Evolutionary conservation across 2,888 invertebrate genomes (phyloP).

Genomic region (Nomada ruficornis): DNA sequence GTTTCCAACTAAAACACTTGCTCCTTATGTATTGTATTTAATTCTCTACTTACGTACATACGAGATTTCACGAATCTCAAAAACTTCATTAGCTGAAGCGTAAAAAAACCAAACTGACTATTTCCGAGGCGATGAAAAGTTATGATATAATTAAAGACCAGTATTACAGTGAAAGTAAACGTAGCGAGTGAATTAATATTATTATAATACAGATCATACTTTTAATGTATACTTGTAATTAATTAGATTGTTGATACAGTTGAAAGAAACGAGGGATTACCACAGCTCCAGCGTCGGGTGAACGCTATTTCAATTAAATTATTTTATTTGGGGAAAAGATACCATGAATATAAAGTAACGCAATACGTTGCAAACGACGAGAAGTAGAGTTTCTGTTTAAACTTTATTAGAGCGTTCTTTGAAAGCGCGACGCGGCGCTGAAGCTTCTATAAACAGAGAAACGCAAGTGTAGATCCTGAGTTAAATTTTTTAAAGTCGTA

Average conservation of each 20-base stretch:
- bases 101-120: no score
- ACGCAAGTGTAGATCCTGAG: not conserved
- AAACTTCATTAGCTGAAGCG: no score
- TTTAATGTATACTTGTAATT: not conserved
- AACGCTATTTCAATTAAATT: not conserved
- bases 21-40: no score
- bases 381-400: not conserved
- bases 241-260: not conserved
- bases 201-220: no score
- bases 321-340: not conserved
- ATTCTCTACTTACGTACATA: no score
- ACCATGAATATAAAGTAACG: not conserved
- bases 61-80: no score
- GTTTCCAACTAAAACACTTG: no score
- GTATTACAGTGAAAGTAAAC: no score
- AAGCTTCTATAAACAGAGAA: not conserved
- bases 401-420: not conserved
- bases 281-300: not conserved
- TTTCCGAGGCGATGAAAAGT: no score
- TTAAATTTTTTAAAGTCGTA: conserved; percentile 10
- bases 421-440: not conserved
- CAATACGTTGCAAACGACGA: not conserved
- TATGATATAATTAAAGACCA: no score
- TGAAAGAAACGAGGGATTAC: not conserved
- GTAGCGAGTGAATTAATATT: no score